These are phyloP conservation scores for Podarcis siculus DNA, from an alignment of 2,797 vertebrate genomes.

Conservation along the genomic window DNA sequence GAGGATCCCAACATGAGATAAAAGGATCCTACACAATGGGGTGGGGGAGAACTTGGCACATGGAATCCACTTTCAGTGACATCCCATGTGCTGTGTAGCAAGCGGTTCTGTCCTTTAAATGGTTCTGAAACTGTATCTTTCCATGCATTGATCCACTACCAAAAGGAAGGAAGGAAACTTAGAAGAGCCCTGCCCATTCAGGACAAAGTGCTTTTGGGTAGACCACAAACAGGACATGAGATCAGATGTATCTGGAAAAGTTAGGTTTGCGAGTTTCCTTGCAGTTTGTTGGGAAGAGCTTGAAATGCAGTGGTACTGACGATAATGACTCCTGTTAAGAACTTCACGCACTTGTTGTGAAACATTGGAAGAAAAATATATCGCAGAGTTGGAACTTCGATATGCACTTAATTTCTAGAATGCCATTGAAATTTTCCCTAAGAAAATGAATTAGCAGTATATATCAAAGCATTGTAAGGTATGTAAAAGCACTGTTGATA, in stretches of 20 bases:
- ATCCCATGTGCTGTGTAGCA: neutral
- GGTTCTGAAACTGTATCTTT: neutral
- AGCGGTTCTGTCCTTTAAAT: neutral
- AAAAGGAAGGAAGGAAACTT: neutral
- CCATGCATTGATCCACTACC: neutral
- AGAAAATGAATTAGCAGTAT: conserved; percentile 24
- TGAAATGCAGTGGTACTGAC: neutral
- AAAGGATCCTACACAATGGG: neutral
- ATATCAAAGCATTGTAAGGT: conserved; percentile 10
- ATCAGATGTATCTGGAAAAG: neutral
- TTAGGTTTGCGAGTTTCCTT: neutral
- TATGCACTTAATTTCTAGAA: neutral
- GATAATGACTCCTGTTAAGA: neutral
- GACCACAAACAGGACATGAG: neutral
- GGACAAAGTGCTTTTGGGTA: neutral
- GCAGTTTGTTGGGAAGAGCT: neutral
- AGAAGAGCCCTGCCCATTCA: too few species aligned
- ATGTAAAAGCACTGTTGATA: conserved; percentile 1
- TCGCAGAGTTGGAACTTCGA: neutral
- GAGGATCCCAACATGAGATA: neutral
- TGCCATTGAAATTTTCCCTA: conserved; percentile 1
- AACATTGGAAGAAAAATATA: neutral
- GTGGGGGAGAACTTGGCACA: too few species aligned
- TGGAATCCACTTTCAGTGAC: neutral
- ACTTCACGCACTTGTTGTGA: neutral